Percentiles rank a stretch among this genome's conserved stretches.
phyloP scores from a whole-genome alignment of 2,888 invertebrate species.

The Machimus atricapillus region DNA sequence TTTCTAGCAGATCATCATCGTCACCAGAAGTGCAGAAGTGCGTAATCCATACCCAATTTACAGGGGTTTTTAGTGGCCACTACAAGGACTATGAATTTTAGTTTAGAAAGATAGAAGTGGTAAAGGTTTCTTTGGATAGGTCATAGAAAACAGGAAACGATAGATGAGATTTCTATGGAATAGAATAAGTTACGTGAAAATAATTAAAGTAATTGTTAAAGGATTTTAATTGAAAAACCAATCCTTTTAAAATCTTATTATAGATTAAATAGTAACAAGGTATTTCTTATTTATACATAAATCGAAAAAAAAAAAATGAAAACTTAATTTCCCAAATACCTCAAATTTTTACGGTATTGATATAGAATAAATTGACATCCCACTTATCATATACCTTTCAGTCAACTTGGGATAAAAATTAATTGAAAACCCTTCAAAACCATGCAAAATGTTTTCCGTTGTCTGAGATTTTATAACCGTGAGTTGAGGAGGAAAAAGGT shows the following conservation, averaged over 20 bases:
- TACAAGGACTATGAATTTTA: neutral
- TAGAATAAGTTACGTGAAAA: no score
- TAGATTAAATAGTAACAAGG: no score
- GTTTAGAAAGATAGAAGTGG: neutral
- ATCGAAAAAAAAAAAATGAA: no score
- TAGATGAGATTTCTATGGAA: no score
- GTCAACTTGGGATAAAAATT: neutral
- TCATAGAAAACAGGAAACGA: no score
- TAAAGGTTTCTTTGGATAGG: neutral
- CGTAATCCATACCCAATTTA: neutral
- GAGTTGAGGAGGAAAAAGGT: neutral
- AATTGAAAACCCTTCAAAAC: conserved; percentile 11
- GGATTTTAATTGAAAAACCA: no score
- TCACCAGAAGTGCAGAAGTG: neutral
- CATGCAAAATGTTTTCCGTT: neutral
- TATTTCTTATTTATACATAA: no score
- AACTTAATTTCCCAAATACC: no score
- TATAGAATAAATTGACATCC: neutral
- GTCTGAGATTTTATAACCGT: neutral
- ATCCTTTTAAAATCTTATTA: no score
- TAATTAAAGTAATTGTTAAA: no score
- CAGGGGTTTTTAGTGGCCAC: neutral
- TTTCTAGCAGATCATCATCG: neutral
- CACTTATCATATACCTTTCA: neutral
- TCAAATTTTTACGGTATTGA: no score